These are phyloP conservation scores for Styela clava DNA, from an alignment of 23 tunicate genomes.

Conservation along the genomic window DNA sequence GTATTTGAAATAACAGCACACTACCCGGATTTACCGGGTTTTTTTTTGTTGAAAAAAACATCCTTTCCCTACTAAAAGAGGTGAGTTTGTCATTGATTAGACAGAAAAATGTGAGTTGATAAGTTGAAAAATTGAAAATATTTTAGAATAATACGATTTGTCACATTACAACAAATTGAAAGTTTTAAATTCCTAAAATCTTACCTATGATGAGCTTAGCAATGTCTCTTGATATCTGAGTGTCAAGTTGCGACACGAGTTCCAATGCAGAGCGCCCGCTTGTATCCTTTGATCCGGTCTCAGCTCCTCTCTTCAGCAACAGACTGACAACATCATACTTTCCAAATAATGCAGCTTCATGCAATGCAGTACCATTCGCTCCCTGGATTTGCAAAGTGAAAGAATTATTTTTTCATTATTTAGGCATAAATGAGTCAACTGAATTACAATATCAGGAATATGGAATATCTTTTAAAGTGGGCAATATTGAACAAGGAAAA, in stretches of 20 bases:
- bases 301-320: slow-evolving; percentile 61
- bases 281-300: slow-evolving; percentile 51
- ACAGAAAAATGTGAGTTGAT: too few relatives aligned
- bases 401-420: background rate
- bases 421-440: background rate
- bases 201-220: slow-evolving; percentile 52
- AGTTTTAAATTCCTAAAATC: too few relatives aligned
- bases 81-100: too few relatives aligned
- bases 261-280: slow-evolving; percentile 59
- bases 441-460: background rate
- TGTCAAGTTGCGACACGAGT: slow-evolving; percentile 66
- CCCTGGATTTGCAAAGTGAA: slow-evolving; percentile 33
- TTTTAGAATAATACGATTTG: too few relatives aligned
- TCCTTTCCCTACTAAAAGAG: too few relatives aligned
- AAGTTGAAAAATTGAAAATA: too few relatives aligned
- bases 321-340: slow-evolving; percentile 71
- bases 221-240: slow-evolving; percentile 57
- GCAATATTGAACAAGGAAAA: too few relatives aligned
- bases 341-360: slow-evolving; percentile 86
- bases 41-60: too few relatives aligned
- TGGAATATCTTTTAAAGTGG: background rate
- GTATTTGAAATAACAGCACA: too few relatives aligned
- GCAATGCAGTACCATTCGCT: slow-evolving; percentile 80
- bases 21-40: too few relatives aligned
- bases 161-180: too few relatives aligned